A percentile compares a stretch with the other conserved stretches of the same genome.
These are phyloP conservation scores for Aurelia aurita DNA, from an alignment of 30 jellyfish, hydroid and myxozoan species.

Conservation along the genomic window DNA sequence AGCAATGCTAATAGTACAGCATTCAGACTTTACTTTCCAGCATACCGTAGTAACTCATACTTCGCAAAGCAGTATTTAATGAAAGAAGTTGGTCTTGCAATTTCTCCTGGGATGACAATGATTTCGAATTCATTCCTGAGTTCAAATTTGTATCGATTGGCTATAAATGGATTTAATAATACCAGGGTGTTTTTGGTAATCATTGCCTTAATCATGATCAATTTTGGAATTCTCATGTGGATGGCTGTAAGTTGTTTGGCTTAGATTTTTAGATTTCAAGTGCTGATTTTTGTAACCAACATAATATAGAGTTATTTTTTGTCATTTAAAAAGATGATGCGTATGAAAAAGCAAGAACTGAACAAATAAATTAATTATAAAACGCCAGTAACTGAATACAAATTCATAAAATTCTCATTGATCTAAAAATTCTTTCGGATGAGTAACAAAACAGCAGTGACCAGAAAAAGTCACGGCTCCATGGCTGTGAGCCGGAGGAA, in stretches of 20 bases:
- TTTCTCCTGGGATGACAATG: conserved; percentile 60
- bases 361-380: no score
- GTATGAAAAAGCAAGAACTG: no score
- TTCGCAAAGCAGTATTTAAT: not conserved
- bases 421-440: no score
- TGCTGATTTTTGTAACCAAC: no score
- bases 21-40: conserved; percentile 41
- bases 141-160: conserved; percentile 36
- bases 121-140: conserved; percentile 29
- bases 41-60: conserved; percentile 13
- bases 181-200: conserved; percentile 9
- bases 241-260: conserved; percentile 31
- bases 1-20: not conserved
- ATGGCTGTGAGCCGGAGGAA: no score
- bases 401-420: no score
- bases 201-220: conserved; percentile 18
- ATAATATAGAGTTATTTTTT: no score
- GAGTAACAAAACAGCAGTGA: no score
- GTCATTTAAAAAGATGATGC: no score
- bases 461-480: no score
- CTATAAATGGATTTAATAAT: conserved; percentile 15
- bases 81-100: conserved; percentile 31
- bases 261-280: not conserved
- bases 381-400: no score
- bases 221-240: conserved; percentile 50